Percentiles rank a stretch among this genome's conserved stretches.
These are phyloP conservation scores for Macaria liturata DNA, from an alignment of 2,888 invertebrate species.

Conservation along the genomic window DNA sequence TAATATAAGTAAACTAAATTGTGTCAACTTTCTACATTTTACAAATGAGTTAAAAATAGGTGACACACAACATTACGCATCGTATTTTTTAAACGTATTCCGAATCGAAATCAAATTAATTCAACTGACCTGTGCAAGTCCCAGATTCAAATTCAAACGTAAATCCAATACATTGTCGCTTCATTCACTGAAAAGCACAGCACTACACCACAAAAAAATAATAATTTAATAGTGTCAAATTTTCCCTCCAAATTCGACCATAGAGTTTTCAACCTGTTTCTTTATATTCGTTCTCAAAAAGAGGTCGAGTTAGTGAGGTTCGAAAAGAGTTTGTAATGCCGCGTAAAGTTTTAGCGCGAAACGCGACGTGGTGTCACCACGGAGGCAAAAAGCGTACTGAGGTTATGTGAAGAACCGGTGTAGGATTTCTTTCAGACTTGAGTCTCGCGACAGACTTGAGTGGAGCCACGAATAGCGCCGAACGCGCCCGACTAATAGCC, in stretches of 20 bases:
- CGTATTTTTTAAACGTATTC: too few species aligned
- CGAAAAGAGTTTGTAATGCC: conserved; percentile 18
- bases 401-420: not conserved
- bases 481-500: too few species aligned
- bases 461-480: too few species aligned
- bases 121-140: conserved; percentile 26
- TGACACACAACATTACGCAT: too few species aligned
- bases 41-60: too few species aligned
- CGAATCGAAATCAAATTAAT: conserved; percentile 5
- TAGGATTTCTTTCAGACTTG: not conserved
- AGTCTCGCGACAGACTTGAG: too few species aligned
- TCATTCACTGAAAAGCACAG: conserved; percentile 14
- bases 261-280: too few species aligned
- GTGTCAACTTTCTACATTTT: too few species aligned
- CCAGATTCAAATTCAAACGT: conserved; percentile 25
- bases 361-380: conserved; percentile 8
- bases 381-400: conserved; percentile 18
- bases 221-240: conserved; percentile 3
- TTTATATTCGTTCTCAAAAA: too few species aligned
- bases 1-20: too few species aligned
- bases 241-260: not conserved
- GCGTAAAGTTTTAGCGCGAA: conserved; percentile 34
- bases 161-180: conserved; percentile 26
- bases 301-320: not conserved
- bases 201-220: conserved; percentile 21